Evolutionary conservation across 2,113 vertebrate genomes (phyloP), one percentile per base, ranked within the genome.

Genomic region (Caracal caracal): DNA sequence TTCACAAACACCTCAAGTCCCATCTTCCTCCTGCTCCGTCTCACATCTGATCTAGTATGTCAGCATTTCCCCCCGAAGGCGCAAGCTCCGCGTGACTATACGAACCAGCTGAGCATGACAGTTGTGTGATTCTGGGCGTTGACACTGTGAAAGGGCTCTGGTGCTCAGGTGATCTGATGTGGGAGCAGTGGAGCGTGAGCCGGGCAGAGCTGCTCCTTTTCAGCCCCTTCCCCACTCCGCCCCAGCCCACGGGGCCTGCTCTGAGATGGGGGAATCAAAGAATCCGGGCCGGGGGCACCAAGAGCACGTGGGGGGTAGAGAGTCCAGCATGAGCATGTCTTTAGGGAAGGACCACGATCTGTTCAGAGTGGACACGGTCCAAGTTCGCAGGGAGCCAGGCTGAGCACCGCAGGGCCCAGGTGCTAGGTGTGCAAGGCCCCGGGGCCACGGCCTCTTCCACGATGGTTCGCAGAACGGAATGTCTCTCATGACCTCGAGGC

Each of bases 261-360:
- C 59, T 37, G 75, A 28, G 81, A 66, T 0, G 20, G 28, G 19
- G 26, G 33, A 15, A 28, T 10, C 10, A 66, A 30, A 30, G 6
- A 15, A 3, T n/a, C 43, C 4, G 1, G 1, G 5, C 43, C 8
- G 35, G 43, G 17, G n/a, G 30, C 10, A n/a, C 6, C 0, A 16
- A 26, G 10, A 51, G 33, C 59, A 3, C 0, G 24, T 2, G 6
- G 30, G 37, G 1, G 28, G 11, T 26, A n/a, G 13, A 3, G 0
- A 10, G 19, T 0, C 0, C 19, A 4, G 16, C 9, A 1, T 2
- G 5, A 37, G 30, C 0, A 0, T 1, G 6, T 49, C 35, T 82
- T 5, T 6, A 33, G 81, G 80, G 17, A 10, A 30, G 5, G n/a
- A 26, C 6, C 37, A 6, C 30, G 65, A 40, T 87, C 17, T 80